A percentile compares a stretch with the other conserved stretches of the same genome.
These are phyloP conservation scores for Thalassarche chlororhynchos DNA, from an alignment of 2,113 vertebrate species.

Conservation along the genomic window DNA sequence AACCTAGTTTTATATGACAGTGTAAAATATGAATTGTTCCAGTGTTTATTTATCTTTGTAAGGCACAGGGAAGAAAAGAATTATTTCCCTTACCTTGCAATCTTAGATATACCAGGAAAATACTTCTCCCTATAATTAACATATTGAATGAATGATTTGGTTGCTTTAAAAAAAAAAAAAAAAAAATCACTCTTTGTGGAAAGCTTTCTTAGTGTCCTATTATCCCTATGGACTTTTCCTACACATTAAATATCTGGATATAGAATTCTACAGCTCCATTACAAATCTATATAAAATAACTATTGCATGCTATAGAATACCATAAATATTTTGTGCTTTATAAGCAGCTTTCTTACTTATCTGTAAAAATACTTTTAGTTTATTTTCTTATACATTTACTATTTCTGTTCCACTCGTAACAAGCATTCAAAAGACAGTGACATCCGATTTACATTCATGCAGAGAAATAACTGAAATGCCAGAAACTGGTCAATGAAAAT, in stretches of 20 bases:
- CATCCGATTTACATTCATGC: not conserved
- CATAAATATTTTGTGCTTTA: not conserved
- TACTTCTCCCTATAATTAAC: not conserved
- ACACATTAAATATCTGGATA: not conserved
- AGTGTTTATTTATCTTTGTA: not conserved
- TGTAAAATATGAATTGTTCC: not conserved
- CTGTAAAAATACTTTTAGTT: not conserved
- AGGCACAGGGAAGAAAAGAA: not conserved
- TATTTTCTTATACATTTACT: not conserved
- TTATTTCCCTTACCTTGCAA: not conserved
- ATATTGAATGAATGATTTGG: not conserved
- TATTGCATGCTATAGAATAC: not conserved
- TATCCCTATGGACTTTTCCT: not conserved
- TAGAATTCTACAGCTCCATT: not conserved
- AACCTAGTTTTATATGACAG: not conserved
- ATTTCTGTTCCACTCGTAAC: not conserved
- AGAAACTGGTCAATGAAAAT: not conserved
- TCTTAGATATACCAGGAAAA: not conserved
- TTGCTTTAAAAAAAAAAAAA: not conserved
- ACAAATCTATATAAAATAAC: not conserved
- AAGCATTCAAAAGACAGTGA: not conserved
- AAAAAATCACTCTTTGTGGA: not conserved
- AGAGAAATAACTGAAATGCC: not conserved
- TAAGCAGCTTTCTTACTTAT: not conserved
- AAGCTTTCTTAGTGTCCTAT: not conserved